Conservation (phyloP, 2,113 vertebrate species). For the Hydropotes inermis region DNA sequence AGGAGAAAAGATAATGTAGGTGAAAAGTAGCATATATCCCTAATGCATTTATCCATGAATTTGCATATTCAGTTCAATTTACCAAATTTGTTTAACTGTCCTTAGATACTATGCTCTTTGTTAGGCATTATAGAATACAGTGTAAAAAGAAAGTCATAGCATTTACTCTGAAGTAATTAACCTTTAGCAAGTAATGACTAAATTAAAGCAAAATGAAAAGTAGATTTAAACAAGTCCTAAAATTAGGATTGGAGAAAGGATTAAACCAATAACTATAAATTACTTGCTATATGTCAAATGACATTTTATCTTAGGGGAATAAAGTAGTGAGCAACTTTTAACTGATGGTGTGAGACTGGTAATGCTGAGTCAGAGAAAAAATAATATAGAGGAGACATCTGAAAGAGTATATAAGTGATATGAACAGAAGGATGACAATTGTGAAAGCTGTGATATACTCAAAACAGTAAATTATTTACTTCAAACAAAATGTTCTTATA, state of each 20-base stretch:
- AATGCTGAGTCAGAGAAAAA: background rate
- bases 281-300: background rate
- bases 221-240: background rate
- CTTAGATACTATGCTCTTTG: too few species aligned
- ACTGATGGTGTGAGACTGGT: background rate
- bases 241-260: background rate
- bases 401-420: background rate
- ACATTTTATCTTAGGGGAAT: background rate
- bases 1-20: background rate
- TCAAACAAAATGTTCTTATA: background rate
- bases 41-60: background rate
- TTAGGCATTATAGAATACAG: background rate
- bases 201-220: background rate
- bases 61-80: background rate
- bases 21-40: background rate
- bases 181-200: background rate
- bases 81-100: background rate
- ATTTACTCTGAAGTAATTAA: background rate
- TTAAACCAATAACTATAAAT: background rate
- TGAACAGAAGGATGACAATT: background rate
- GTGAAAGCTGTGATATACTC: background rate
- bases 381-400: background rate
- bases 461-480: background rate
- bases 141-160: background rate
- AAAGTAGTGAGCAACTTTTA: background rate